Percentiles rank a stretch among this genome's conserved stretches.
phyloP scores from a whole-genome alignment of 2,113 vertebrate species.

The Oreocharis arfaki region DNA sequence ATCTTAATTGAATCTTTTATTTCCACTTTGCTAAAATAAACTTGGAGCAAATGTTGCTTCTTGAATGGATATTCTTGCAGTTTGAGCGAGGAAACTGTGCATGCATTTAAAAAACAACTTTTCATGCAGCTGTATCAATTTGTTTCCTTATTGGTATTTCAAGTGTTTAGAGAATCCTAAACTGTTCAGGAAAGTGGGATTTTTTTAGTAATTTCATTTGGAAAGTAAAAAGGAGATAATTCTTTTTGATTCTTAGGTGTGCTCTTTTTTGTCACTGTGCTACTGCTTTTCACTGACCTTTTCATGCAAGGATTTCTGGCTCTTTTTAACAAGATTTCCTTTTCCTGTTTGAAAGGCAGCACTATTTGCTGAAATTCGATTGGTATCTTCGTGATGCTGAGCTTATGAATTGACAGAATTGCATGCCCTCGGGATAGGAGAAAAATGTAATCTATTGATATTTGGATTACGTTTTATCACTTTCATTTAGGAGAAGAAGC shows the following conservation, averaged over 20 bases:
- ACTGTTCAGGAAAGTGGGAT: not conserved
- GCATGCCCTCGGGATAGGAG: not conserved
- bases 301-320: not conserved
- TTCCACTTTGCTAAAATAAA: not conserved
- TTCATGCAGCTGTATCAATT: not conserved
- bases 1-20: constrained; percentile 7
- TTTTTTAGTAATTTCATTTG: not conserved
- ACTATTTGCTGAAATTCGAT: not conserved
- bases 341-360: not conserved
- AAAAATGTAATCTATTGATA: not conserved
- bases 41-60: not conserved
- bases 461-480: not conserved
- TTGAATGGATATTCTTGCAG: not conserved
- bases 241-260: not conserved
- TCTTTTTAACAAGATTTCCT: not conserved
- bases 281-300: not conserved
- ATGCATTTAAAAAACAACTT: not conserved
- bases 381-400: not conserved
- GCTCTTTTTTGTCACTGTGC: not conserved
- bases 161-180: not conserved
- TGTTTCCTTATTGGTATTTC: not conserved
- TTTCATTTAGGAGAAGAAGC: not conserved
- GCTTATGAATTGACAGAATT: not conserved
- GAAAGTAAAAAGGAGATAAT: not conserved
- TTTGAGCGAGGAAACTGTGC: not conserved